Conservation (phyloP, 1,140 invertebrate genomes). For the Trialeurodes vaporariorum region DNA sequence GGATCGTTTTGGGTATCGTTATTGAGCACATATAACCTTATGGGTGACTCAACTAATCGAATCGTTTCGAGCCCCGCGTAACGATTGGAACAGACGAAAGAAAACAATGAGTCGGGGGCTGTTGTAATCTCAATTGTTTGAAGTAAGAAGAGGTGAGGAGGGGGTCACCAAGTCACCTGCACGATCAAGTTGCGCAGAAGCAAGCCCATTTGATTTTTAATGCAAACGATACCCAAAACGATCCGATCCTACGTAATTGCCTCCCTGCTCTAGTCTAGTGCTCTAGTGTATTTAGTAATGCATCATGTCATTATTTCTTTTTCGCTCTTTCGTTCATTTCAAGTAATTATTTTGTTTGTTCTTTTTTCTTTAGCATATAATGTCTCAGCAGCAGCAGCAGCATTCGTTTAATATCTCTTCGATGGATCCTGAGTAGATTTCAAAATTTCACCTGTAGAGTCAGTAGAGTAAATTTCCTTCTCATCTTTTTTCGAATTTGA, state of each 20-base stretch:
- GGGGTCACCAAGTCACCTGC: too few species aligned
- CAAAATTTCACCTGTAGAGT: background rate
- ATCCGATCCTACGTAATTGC: too few species aligned
- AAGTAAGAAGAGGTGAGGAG: too few species aligned
- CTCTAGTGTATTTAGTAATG: background rate
- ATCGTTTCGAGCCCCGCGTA: too few species aligned
- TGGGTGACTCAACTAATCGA: too few species aligned
- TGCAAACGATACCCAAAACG: background rate
- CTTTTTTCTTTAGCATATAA: background rate
- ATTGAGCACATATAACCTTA: too few species aligned
- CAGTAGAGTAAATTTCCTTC: background rate
- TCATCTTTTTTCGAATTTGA: background rate
- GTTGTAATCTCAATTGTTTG: too few species aligned
- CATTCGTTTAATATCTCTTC: background rate
- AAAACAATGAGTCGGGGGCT: too few species aligned
- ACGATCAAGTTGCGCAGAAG: background rate
- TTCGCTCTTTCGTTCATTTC: background rate
- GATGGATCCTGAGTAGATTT: background rate
- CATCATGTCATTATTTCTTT: background rate
- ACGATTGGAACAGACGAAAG: too few species aligned
- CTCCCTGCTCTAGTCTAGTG: too few species aligned
- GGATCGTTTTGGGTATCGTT: too few species aligned
- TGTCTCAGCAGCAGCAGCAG: background rate
- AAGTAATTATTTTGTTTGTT: background rate
- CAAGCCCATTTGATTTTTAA: background rate